These are phyloP conservation scores for Griposia aprilina DNA, from an alignment of 2,888 invertebrate genomes.

Conservation along the genomic window DNA sequence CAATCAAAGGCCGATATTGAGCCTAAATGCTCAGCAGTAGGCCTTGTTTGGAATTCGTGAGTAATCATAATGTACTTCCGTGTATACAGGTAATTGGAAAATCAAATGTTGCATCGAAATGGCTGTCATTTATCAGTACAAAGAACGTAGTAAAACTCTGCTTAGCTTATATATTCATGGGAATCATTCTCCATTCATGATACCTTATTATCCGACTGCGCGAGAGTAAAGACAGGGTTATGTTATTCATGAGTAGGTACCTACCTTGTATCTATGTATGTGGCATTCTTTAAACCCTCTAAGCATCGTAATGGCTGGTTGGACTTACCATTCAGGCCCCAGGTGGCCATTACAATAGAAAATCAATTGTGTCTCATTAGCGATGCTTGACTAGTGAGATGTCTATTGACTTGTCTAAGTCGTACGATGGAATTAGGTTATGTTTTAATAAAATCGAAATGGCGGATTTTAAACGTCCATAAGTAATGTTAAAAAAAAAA, in stretches of 20 bases:
- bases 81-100: neutral
- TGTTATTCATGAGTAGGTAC: too few relatives aligned
- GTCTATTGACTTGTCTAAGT: neutral
- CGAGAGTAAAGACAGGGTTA: neutral
- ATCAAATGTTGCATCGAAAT: conserved; percentile 4
- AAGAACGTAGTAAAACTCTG: neutral
- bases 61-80: conserved; percentile 24
- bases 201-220: neutral
- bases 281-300: neutral
- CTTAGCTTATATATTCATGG: neutral
- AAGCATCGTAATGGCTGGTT: too few relatives aligned
- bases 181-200: neutral
- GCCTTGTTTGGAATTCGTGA: conserved; percentile 37
- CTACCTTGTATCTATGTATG: neutral
- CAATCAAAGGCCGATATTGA: neutral
- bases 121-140: neutral
- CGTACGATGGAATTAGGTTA: too few relatives aligned
- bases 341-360: too few relatives aligned
- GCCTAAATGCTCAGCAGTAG: neutral
- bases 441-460: too few relatives aligned
- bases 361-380: too few relatives aligned
- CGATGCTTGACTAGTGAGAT: neutral
- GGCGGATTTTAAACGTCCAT: too few relatives aligned
- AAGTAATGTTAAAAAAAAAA: too few relatives aligned
- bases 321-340: neutral